These are phyloP conservation scores for Nomada flava DNA, from an alignment of 2,888 invertebrate species.

Conservation along the genomic window DNA sequence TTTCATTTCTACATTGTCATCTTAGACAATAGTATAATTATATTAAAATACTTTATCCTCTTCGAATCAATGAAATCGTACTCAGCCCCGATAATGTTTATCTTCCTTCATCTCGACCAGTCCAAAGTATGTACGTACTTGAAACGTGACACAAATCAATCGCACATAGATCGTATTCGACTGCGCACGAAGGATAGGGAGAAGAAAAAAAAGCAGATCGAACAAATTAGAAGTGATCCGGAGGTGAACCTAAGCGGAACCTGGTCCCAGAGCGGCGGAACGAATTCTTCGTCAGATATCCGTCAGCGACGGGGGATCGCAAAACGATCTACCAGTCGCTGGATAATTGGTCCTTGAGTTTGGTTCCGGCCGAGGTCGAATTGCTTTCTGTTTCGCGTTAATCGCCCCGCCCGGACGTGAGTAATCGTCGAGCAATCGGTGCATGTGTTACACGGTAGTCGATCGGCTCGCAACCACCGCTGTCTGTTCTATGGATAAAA, in stretches of 20 bases:
- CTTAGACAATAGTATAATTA: no score
- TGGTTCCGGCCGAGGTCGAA: constrained; percentile 74
- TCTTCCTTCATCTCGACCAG: neutral
- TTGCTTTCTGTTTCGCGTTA: constrained; percentile 73
- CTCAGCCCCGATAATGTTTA: no score
- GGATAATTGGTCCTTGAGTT: constrained; percentile 74
- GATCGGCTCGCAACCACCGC: constrained; percentile 37
- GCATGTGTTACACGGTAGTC: constrained; percentile 64
- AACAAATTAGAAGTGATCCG: constrained; percentile 1
- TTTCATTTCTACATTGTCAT: no score
- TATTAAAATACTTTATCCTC: no score
- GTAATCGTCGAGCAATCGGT: constrained; percentile 61
- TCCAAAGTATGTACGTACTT: neutral
- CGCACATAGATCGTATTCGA: neutral
- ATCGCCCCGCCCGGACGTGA: constrained; percentile 58
- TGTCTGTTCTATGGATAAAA: constrained; percentile 49
- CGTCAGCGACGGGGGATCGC: constrained; percentile 43
- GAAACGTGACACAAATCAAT: neutral
- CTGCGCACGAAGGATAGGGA: neutral
- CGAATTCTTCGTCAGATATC: constrained; percentile 55
- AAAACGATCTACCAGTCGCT: constrained; percentile 60
- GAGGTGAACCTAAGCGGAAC: constrained; percentile 7
- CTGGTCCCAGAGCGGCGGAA: constrained; percentile 31
- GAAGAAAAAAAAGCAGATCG: neutral
- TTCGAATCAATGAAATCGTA: neutral